Evolutionary conservation across 2,113 vertebrate genomes (phyloP), one percentile per base, ranked within the genome.

Genomic region (Pollachius pollachius): DNA sequence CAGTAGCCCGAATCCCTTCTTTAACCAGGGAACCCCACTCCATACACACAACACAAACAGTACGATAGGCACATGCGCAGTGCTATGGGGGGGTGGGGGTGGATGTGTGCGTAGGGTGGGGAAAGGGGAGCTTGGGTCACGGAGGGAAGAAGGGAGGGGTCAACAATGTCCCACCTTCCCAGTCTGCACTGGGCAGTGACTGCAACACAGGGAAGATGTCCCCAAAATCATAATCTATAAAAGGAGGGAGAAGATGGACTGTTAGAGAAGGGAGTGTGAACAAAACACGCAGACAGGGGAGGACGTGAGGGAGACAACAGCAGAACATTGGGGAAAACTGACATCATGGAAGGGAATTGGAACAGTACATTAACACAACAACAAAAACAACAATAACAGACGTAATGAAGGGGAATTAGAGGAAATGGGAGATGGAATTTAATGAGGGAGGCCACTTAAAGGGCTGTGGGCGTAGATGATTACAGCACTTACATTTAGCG

Each of bases 161-260:
- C 81, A 89, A 94, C 82, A 87, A 81, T 88, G 90, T 94, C 97
- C 95, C 96, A 99, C 97, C 97, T 99, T 98, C 97, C 97, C 97
- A 99, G 94, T 95, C 96, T 95, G 94, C 94, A 95, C 93, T 97
- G 94, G 96, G 96, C 90, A 97, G 89, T 92, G 96, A 94, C 94
- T 95, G 96, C 95, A 94, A 94, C 94, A 96, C 95, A 79, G 96
- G 96, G 91, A 98, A 98, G 94, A 97, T 95, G 94, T 98, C 97
- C 95, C 97, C 97, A 92, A 98, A 99, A 98, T 99, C 97, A 99
- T 98, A 99, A 98, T 99, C 97, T 99, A 99, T 91, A 76, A 90
- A 83, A 23, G 9, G 21, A 19, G 11, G 60, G 81, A 82, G 81
- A 60, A 61, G 65, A 78, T 73, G 48, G 73, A 76, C 73, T 71